Evolutionary conservation across 1,140 invertebrate genomes (phyloP), one percentile per base, ranked within the genome.

Genomic region (Cyrtorhinus lividipennis): DNA sequence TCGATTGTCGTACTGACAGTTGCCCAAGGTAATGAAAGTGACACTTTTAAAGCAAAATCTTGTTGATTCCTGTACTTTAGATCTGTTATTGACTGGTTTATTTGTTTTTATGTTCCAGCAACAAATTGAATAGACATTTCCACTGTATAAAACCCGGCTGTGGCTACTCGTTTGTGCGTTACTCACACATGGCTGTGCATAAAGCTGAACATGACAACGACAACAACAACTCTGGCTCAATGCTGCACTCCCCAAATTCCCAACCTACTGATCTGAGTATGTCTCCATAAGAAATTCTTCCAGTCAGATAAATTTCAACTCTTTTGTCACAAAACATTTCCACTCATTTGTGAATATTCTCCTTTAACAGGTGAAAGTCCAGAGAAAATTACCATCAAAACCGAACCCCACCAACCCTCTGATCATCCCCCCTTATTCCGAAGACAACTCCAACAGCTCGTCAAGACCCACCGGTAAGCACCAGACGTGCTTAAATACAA

Each of bases 111-210:
- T 15, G 5, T 38, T 38, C 48, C 68, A 85, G 83, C 68, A 87
- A 87, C 70, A 80, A 83, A 62, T 73, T 81, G 0, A 86, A 83
- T 67, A 75, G 83, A 10, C 88, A 90, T 71, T 90, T 86, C 72
- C 87, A 90, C 70, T 90, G 88, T 69, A 81, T 83, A 0, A 73
- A 84, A 63, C 79, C 82, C 0, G 81, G 81, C 62, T 89, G 86
- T 72, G 83, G 84, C 63, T 88, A 85, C 67, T 83, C 83, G 1
- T 90, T 89, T 71, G 82, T 88, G 0, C 75, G 85, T 26, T 85
- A 85, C 69, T 81, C 83, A 5, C 82, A 82, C 0, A 88, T 90
- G 84, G 75, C 78, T 2, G 73, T 83, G 56, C 88, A 91, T 70
- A 83, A 88, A 66, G 83, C 79, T 57, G 79, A 81, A 66, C 81